Conservation (phyloP, 2,113 vertebrate species). For the Pica pica region DNA sequence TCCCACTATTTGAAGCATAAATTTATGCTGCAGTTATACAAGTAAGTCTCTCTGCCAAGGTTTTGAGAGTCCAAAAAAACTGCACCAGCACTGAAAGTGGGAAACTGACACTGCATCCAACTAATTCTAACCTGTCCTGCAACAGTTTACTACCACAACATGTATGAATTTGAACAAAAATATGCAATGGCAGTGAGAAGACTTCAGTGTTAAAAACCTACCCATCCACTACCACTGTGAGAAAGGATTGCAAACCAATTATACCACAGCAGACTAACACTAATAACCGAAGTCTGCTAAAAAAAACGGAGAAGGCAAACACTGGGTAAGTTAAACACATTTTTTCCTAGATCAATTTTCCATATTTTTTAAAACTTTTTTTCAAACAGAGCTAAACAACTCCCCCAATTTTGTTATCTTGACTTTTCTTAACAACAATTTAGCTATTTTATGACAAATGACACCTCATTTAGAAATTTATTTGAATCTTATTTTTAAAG, state of each 20-base stretch:
- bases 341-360: background rate
- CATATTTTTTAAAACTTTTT: rapidly evolving
- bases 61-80: background rate
- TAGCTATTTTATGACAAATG: background rate
- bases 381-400: background rate
- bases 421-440: background rate
- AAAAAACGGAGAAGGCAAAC: background rate
- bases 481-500: background rate
- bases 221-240: background rate
- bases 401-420: background rate
- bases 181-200: background rate
- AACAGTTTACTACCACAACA: background rate
- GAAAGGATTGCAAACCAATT: background rate
- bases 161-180: background rate
- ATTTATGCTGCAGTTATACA: background rate
- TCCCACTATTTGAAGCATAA: background rate
- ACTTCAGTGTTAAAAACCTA: background rate
- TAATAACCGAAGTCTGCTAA: background rate
- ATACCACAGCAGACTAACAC: background rate
- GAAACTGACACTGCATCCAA: background rate
- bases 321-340: background rate
- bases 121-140: background rate
- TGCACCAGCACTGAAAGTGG: background rate
- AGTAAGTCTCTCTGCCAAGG: background rate
- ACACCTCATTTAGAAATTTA: background rate